Evolutionary conservation across 2,113 vertebrate species (phyloP).

Genomic region (Centropus unirufus): DNA sequence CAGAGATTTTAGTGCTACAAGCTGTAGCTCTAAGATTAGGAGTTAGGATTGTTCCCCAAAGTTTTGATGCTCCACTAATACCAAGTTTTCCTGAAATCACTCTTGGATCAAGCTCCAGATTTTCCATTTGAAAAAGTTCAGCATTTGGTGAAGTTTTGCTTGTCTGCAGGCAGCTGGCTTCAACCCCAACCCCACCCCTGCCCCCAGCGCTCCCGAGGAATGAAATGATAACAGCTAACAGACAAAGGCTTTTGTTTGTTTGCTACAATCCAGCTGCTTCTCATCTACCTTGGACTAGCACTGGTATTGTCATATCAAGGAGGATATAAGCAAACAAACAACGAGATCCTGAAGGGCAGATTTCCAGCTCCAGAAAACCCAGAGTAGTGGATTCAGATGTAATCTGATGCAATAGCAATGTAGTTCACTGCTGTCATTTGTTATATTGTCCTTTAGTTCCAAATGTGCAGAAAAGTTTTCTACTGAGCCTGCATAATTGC

Average conservation of each 20-base stretch:
- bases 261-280: slow-evolving; percentile 37
- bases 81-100: not conserved
- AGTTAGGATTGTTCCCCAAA: not conserved
- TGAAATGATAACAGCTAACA: not conserved
- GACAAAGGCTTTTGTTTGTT: slow-evolving; percentile 48
- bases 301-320: slow-evolving; percentile 16
- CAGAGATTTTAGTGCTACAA: not conserved
- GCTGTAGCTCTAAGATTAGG: not conserved
- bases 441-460: slow-evolving; percentile 51
- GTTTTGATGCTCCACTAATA: not conserved
- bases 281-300: slow-evolving; percentile 24
- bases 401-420: slow-evolving; percentile 44
- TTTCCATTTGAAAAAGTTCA: slow-evolving; percentile 32
- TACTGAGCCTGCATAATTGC: slow-evolving; percentile 38
- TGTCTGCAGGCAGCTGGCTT: not conserved
- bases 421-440: slow-evolving; percentile 50
- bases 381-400: not conserved
- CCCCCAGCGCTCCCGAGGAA: not conserved
- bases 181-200: not conserved
- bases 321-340: slow-evolving; percentile 34
- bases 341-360: slow-evolving; percentile 36
- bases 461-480: slow-evolving; percentile 43
- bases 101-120: slow-evolving; percentile 3
- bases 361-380: slow-evolving; percentile 36
- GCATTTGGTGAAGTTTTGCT: not conserved